These are phyloP conservation scores for Eristalis intricaria DNA, from an alignment of 2,888 invertebrate genomes.

Conservation along the genomic window DNA sequence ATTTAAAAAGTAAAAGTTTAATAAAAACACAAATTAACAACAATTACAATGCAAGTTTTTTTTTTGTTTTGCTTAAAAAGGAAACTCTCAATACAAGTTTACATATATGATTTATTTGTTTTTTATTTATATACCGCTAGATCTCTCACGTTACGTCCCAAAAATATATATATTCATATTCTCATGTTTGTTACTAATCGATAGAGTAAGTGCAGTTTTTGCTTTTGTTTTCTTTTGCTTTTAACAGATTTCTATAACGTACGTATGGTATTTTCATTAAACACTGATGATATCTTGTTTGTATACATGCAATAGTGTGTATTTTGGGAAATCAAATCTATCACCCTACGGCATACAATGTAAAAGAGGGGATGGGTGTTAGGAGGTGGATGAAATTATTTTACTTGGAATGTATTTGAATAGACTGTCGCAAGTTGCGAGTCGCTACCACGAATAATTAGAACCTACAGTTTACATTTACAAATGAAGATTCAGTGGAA, in stretches of 20 bases:
- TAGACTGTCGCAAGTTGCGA: background rate
- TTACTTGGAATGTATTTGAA: conserved; percentile 26
- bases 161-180: conserved; percentile 23
- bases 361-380: background rate
- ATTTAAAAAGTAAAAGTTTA: conserved; percentile 39
- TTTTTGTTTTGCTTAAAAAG: background rate
- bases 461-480: background rate
- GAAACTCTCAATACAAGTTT: conserved; percentile 3
- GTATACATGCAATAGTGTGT: background rate
- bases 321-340: background rate
- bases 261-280: conserved; percentile 12
- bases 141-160: conserved; percentile 10
- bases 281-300: conserved; percentile 9
- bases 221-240: background rate
- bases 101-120: background rate
- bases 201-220: conserved; percentile 19
- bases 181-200: background rate
- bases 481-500: background rate
- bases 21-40: conserved; percentile 40
- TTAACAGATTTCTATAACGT: background rate
- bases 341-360: background rate
- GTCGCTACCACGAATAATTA: background rate
- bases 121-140: conserved; percentile 2
- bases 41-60: conserved; percentile 10
- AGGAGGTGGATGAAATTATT: background rate